Base-by-base conservation (phyloP, 2,888 invertebrate species). In the Caenorhabditis japonica region DNA sequence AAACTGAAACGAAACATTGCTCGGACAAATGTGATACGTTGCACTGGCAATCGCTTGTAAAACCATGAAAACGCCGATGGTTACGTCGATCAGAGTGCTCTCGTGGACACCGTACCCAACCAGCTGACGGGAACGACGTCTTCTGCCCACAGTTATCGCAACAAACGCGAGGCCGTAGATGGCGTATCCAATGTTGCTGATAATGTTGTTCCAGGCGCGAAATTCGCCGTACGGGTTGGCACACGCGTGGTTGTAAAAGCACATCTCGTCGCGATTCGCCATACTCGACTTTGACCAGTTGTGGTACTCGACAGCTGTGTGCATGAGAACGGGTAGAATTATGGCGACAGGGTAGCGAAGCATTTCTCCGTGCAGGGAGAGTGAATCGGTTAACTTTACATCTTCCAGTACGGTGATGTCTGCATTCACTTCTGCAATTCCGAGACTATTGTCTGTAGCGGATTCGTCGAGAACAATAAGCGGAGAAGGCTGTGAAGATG, bases 261-360 rank as follows among this genome's bases (percentile, higher is more conserved):
- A 73, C 53, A 66, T 73, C 27, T 73, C 72, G 17, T 73, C 66
- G 1, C 53, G 59, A 39, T 73, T 73, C 3, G 66, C 66, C 66
- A 66, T 60, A 17, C 66, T 39, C 13, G 72, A 53, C 5, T 43
- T 39, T 12, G 49, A 55, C 41, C 52, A 73, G 4, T 73, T 66
- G 21, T 60, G 60, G 17, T 30, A 73, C 27, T 66, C 66, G 7
- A 56, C 4, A 3, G 55, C 59, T 0, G 53, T 55, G 43, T 73
- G 72, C 64, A 73, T 66, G n/a, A 73, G 33, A 53, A 66, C 38
- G 2, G 72, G 72, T 12, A 73, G 38, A 25, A 73, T 44, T 1
- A 73, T 30, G 2, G 72, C 64, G 8, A 66, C 2, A 0, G 72
- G 72, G 41, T 55, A 66, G n/a, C 47, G 44, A 8, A 64, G 41